Evolutionary conservation across 2,888 invertebrate species (phyloP).

Genomic region (Drosophila peninsularis): DNA sequence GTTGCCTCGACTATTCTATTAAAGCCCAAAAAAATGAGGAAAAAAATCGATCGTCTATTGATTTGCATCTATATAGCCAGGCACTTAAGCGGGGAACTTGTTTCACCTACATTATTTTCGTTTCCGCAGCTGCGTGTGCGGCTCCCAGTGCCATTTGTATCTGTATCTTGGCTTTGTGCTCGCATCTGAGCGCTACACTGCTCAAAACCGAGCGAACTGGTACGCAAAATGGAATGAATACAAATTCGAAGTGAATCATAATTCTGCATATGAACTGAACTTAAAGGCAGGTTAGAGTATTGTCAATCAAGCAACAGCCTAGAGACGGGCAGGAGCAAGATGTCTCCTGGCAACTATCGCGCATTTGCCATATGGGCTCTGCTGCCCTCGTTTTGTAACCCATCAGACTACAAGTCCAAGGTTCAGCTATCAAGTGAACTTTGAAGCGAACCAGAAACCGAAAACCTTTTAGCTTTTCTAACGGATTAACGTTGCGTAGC

Average conservation of each 20-base stretch:
- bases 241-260: neutral
- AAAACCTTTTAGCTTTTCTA: conserved; percentile 39
- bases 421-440: conserved; percentile 62
- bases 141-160: conserved; percentile 47
- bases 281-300: neutral
- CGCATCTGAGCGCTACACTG: conserved; percentile 27
- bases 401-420: conserved; percentile 59
- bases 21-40: conserved; percentile 35
- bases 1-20: conserved; percentile 63
- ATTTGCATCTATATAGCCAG: conserved; percentile 70
- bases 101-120: conserved; percentile 74
- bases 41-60: conserved; percentile 58
- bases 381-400: conserved; percentile 18
- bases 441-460: conserved; percentile 36
- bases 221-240: neutral
- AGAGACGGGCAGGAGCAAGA: neutral
- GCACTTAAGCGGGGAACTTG: conserved; percentile 69
- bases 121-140: conserved; percentile 77
- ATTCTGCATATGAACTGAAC: neutral
- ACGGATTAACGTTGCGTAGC: conserved; percentile 42
- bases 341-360: too few relatives aligned
- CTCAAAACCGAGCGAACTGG: conserved; percentile 6
- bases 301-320: neutral
- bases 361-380: too few relatives aligned
- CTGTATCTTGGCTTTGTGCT: conserved; percentile 27